Percentiles rank a stretch among this genome's conserved stretches.
phyloP scores from a whole-genome alignment of 2,113 vertebrate species.

The Dasypus novemcinctus region DNA sequence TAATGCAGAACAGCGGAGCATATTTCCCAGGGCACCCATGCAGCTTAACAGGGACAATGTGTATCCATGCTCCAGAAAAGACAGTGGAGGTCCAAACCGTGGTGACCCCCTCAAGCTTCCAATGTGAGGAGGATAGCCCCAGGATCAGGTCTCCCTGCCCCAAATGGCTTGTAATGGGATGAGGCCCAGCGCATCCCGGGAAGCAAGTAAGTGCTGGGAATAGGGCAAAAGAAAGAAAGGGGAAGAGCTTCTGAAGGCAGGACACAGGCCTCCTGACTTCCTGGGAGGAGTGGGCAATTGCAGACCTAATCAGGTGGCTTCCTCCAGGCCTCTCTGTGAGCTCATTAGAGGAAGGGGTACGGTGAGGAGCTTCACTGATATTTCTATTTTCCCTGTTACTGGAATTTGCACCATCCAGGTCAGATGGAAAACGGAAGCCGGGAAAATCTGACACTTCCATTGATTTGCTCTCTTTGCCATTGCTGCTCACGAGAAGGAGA shows the following conservation, averaged over 20 bases:
- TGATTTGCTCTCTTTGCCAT: slow-evolving; percentile 80
- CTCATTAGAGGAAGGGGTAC: slow-evolving; percentile 41
- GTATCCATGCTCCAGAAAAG: neutral
- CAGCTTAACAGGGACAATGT: neutral
- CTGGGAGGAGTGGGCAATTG: neutral
- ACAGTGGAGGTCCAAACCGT: neutral
- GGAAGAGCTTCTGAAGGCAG: neutral
- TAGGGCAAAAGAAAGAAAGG: neutral
- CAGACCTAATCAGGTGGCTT: neutral
- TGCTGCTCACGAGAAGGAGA: slow-evolving; percentile 63
- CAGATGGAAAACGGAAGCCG: slow-evolving; percentile 70
- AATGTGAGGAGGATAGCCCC: neutral
- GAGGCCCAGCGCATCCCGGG: neutral
- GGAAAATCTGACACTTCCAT: slow-evolving; percentile 79
- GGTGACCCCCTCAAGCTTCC: neutral
- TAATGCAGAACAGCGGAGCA: neutral
- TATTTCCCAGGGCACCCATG: no score
- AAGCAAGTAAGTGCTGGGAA: neutral
- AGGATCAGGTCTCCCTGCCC: neutral
- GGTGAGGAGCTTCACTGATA: neutral
- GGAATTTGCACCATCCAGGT: slow-evolving; percentile 58
- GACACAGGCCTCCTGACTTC: neutral
- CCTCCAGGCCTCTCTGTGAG: slow-evolving; percentile 36
- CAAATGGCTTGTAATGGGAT: neutral
- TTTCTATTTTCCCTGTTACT: slow-evolving; percentile 42